Evolutionary conservation across 2,113 vertebrate genomes (phyloP), one percentile per base, ranked within the genome.

Genomic region (Melozone crissalis): DNA sequence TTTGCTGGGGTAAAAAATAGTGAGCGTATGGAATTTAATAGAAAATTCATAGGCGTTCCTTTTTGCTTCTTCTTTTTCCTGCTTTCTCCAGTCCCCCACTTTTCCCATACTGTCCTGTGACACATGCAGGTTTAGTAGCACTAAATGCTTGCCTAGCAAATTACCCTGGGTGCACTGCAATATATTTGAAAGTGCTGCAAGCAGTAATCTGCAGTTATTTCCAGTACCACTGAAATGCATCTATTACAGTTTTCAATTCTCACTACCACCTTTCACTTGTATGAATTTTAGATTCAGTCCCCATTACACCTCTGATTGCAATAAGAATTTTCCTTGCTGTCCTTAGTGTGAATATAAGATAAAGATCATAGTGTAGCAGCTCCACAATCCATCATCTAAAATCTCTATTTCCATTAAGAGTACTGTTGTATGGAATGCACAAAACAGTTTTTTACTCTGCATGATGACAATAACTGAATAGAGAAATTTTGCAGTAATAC

Each of bases 21-120:
- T 11, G 68, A 49, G 5, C 49, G 0, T n/a, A n/a, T 61, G 52
- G 5, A 65, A 78, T 68, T 87, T 89, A 13, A 26, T n/a, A 52
- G 44, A 68, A 75, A 93, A 89, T 63, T 55, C 26, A 71, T 18
- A 55, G 13, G 2, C 0, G 1, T 77, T 92, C 17, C 3, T 66
- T 68, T 65, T 73, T 28, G 7, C 39, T 20, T 6, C 27, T 65
- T 58, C 14, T 79, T 79, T 63, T 63, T 31, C 2, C 12, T 22
- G 2, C 11, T 13, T 10, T 11, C 2, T 4, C 2, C 8, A 59
- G 14, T 0, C 5, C 14, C 3, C 2, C 3, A 18, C 3, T 68
- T 92, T 83, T 77, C 57, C 37, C 13, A 35, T n/a, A 43, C 14
- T n/a, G 15, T 55, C 86, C 72, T n/a, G 16, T 57, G 22, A 52